phyloP scores from a whole-genome alignment of 2,797 vertebrate species.

The Rhinella marina region DNA sequence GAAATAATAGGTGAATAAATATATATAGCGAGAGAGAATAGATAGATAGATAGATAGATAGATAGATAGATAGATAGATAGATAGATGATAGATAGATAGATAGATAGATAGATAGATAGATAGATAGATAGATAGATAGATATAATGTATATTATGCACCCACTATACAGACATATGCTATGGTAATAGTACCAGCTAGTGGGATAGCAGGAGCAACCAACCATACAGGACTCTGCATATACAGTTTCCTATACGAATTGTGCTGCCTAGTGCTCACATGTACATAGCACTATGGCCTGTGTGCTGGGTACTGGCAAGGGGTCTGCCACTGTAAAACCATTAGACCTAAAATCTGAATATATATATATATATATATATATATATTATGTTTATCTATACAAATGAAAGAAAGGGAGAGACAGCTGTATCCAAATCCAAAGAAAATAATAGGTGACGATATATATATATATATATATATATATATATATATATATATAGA shows the following conservation, averaged over 20 bases:
- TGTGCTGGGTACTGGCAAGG: too few species aligned
- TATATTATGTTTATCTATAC: neutral
- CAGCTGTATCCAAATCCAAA: neutral
- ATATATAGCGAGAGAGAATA: neutral
- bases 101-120: neutral
- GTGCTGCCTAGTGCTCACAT: neutral
- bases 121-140: neutral
- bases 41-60: neutral
- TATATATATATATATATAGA: neutral
- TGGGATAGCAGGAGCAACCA: too few species aligned
- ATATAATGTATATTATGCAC: too few species aligned
- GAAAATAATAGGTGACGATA: neutral
- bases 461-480: neutral
- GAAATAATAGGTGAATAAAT: neutral
- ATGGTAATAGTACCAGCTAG: too few species aligned
- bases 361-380: too few species aligned
- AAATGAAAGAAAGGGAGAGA: neutral
- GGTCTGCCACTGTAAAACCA: too few species aligned
- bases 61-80: neutral
- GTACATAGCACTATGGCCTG: slow-evolving; percentile 5
- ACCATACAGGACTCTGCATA: too few species aligned
- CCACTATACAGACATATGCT: too few species aligned
- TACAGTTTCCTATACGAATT: too few species aligned
- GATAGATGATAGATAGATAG: neutral
- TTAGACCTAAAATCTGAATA: neutral